These are phyloP conservation scores for Scomber japonicus DNA, from an alignment of 2,113 vertebrate species.

Conservation along the genomic window DNA sequence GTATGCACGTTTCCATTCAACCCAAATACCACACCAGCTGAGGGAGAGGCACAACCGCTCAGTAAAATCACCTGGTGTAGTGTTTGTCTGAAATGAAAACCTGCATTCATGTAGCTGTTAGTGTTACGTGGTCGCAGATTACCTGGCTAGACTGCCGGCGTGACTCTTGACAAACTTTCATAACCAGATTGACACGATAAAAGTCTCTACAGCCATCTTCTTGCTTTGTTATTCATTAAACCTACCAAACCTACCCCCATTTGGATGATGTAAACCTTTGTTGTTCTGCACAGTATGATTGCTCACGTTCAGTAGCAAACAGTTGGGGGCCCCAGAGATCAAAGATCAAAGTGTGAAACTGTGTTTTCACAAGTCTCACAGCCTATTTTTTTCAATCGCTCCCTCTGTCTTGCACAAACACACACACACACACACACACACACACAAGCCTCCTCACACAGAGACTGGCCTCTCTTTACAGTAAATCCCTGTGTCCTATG, in stretches of 20 bases:
- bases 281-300: slow-evolving; percentile 28
- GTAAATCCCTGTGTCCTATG: slow-evolving; percentile 34
- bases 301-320: slow-evolving; percentile 41
- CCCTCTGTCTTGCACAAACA: background rate
- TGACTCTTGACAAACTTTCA: slow-evolving; percentile 14
- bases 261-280: slow-evolving; percentile 46
- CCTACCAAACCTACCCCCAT: background rate
- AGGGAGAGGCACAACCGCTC: slow-evolving; percentile 18
- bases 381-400: slow-evolving; percentile 35
- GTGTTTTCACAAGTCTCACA: slow-evolving; percentile 22
- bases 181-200: slow-evolving; percentile 46
- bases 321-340: slow-evolving; percentile 16
- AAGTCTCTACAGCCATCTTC: slow-evolving; percentile 30
- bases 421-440: background rate
- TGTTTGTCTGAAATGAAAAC: slow-evolving; percentile 42
- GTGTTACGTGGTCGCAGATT: slow-evolving; percentile 39
- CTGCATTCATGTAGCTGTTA: slow-evolving; percentile 22
- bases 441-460: slow-evolving; percentile 6
- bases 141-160: slow-evolving; percentile 35
- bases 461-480: slow-evolving; percentile 22
- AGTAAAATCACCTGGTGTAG: slow-evolving; percentile 31
- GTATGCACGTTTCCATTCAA: slow-evolving; percentile 16
- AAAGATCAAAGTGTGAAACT: slow-evolving; percentile 56
- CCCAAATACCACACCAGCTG: slow-evolving; percentile 8
- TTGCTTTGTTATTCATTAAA: slow-evolving; percentile 56